These are phyloP conservation scores for Pseudorectes ferrugineus DNA, from an alignment of 2,113 vertebrate species.

Conservation along the genomic window DNA sequence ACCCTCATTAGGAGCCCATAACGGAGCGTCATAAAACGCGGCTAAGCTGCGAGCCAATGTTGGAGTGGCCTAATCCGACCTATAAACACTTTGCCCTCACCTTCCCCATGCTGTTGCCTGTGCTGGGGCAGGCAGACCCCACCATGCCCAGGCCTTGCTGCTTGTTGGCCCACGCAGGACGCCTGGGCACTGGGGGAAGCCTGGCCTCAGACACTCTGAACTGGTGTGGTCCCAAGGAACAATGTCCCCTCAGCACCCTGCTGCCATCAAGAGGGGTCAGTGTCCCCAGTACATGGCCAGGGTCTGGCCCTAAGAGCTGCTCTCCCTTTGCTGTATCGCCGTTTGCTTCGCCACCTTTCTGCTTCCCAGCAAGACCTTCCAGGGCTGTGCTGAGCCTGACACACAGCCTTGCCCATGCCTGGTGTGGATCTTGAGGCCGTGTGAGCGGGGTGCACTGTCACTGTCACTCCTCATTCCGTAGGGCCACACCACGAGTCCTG, in stretches of 20 bases:
- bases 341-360: rapidly evolving
- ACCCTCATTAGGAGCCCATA: constrained; percentile 64
- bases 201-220: background rate
- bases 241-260: background rate
- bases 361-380: background rate
- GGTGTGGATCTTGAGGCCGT: rapidly evolving
- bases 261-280: background rate
- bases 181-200: background rate
- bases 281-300: background rate
- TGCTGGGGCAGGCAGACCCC: background rate
- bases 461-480: rapidly evolving
- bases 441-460: background rate
- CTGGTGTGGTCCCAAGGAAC: rapidly evolving
- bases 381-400: background rate
- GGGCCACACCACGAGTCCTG: rapidly evolving
- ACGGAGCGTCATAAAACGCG: constrained; percentile 3
- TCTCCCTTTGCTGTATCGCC: rapidly evolving
- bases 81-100: constrained; percentile 22
- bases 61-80: constrained; percentile 31
- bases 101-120: background rate
- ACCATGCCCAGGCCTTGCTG: background rate
- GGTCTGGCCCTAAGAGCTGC: background rate
- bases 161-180: background rate
- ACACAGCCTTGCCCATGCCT: background rate
- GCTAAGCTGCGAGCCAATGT: background rate